These are phyloP conservation scores for Bubo scandiacus DNA, from an alignment of 2,113 vertebrate genomes.

Conservation along the genomic window DNA sequence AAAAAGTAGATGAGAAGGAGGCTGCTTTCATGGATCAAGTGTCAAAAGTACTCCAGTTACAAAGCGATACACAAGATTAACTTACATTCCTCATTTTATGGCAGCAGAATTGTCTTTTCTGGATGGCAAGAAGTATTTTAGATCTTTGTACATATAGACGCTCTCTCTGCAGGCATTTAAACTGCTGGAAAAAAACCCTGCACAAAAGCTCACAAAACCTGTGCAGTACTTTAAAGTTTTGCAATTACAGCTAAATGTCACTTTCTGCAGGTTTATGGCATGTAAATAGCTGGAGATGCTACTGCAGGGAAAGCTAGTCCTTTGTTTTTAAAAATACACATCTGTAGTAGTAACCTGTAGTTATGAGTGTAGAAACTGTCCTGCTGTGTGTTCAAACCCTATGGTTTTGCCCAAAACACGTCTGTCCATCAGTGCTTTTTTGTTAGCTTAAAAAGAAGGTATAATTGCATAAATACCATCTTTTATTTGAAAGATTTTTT, in stretches of 20 bases:
- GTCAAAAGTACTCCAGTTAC: background rate
- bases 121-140: background rate
- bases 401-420: background rate
- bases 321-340: slow-evolving; percentile 9
- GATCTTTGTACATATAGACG: background rate
- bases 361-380: background rate
- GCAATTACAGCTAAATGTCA: background rate
- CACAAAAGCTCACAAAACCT: background rate
- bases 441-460: background rate
- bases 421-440: background rate
- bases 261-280: slow-evolving; percentile 1
- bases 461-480: background rate
- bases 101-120: background rate
- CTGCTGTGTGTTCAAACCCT: background rate
- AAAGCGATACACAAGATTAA: background rate
- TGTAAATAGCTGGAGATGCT: slow-evolving; percentile 3
- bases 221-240: background rate
- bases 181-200: background rate
- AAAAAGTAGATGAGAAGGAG: background rate
- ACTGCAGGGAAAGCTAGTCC: background rate
- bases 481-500: background rate
- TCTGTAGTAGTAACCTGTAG: background rate
- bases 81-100: background rate
- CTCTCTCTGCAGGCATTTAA: background rate
- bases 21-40: background rate